Percentiles rank a stretch among this genome's conserved stretches.
Evolutionary conservation across 2,888 invertebrate genomes (phyloP).

Genomic region (Busseola fusca): DNA sequence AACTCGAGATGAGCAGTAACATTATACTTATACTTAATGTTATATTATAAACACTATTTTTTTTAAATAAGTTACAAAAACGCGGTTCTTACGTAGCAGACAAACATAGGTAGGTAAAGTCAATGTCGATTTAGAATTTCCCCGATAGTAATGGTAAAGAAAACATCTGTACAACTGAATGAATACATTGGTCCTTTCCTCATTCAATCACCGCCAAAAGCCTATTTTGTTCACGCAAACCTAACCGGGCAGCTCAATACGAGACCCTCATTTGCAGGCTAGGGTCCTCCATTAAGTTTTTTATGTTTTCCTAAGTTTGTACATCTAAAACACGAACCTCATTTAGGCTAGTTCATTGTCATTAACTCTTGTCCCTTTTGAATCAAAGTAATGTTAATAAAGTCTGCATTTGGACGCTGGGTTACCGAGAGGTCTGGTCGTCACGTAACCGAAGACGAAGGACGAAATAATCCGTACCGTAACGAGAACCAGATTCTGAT

Average conservation of each 20-base stretch:
- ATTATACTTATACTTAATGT: constrained; percentile 15
- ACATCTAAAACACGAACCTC: constrained; percentile 32
- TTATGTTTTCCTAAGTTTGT: constrained; percentile 38
- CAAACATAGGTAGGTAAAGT: not conserved
- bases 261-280: constrained; percentile 44
- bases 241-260: constrained; percentile 24
- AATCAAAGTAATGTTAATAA: constrained; percentile 39
- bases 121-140: not conserved
- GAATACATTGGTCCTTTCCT: constrained; percentile 21
- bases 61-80: constrained; percentile 5
- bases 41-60: constrained; percentile 8
- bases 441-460: constrained; percentile 49
- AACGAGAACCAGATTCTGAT: constrained; percentile 39
- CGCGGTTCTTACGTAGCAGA: not conserved
- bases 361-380: constrained; percentile 50
- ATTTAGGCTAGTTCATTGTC: constrained; percentile 20
- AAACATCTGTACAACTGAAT: constrained; percentile 25
- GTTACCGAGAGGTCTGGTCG: constrained; percentile 31
- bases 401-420: constrained; percentile 11
- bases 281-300: constrained; percentile 36
- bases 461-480: constrained; percentile 30
- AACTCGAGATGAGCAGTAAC: constrained; percentile 23
- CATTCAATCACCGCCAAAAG: constrained; percentile 39
- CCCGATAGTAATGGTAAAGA: not conserved
- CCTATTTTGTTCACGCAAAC: constrained; percentile 43